These are phyloP conservation scores for Dexiosoma caninum DNA, from an alignment of 2,888 invertebrate species.

Conservation along the genomic window DNA sequence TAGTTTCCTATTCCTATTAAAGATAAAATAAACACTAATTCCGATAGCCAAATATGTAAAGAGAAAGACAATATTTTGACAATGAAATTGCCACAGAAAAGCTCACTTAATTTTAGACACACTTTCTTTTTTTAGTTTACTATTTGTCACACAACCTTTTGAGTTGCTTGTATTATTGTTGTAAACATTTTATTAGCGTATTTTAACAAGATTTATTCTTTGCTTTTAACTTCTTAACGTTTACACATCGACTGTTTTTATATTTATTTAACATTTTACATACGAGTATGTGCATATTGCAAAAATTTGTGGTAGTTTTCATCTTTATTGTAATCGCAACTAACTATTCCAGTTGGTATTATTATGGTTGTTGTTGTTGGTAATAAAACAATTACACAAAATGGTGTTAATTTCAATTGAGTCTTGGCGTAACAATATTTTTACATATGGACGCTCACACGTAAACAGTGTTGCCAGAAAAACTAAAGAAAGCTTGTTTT, in stretches of 20 bases:
- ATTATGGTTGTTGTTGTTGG: conserved; percentile 4
- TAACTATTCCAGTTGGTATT: background rate
- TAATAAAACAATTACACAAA: conserved; percentile 37
- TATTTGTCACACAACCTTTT: conserved; percentile 26
- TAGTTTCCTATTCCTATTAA: too few relatives aligned
- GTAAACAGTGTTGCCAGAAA: conserved; percentile 6
- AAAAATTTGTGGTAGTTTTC: conserved; percentile 2
- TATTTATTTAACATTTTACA: background rate
- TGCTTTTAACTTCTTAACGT: conserved; percentile 35
- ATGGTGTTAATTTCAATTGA: conserved; percentile 24
- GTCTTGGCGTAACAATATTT: conserved; percentile 4
- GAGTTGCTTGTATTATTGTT: conserved; percentile 10
- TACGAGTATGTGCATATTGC: background rate
- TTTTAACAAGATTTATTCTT: conserved; percentile 4
- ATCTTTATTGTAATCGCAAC: background rate
- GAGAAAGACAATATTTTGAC: too few relatives aligned
- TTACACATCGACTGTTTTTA: conserved; percentile 1
- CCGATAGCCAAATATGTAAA: too few relatives aligned
- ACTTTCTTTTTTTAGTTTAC: too few relatives aligned
- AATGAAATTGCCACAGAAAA: too few relatives aligned
- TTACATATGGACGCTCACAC: background rate
- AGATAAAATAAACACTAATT: too few relatives aligned
- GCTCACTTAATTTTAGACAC: too few relatives aligned
- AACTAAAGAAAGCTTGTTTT: background rate
- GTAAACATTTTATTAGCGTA: conserved; percentile 35